phyloP scores from a whole-genome alignment of 2,113 vertebrate genomes.

The Myotis davidii region DNA sequence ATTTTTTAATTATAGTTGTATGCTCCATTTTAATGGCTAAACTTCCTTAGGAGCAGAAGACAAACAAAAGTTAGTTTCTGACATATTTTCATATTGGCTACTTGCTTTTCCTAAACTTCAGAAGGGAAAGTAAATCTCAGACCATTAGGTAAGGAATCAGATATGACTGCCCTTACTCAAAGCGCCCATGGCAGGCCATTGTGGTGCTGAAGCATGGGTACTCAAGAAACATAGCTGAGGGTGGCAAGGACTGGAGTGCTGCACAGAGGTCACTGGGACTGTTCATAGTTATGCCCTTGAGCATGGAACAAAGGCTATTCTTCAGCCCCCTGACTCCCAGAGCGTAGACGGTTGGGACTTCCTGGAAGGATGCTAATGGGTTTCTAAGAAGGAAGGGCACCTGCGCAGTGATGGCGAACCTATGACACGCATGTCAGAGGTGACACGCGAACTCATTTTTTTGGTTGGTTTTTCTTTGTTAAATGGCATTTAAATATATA shows the following conservation, averaged over 20 bases:
- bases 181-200: neutral
- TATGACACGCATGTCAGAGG: too few relatives aligned
- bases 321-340: neutral
- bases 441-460: too few relatives aligned
- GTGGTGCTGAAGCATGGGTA: neutral
- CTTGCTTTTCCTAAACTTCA: constrained; percentile 7
- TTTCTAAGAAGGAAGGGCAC: neutral
- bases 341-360: too few relatives aligned
- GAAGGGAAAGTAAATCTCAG: neutral
- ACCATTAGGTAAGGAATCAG: neutral
- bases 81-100: neutral
- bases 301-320: neutral
- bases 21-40: constrained; percentile 18
- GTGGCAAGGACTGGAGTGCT: neutral
- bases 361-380: neutral
- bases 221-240: neutral
- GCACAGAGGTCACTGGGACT: neutral
- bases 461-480: too few relatives aligned
- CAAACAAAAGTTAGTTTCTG: constrained; percentile 10
- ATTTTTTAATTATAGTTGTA: neutral
- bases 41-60: neutral
- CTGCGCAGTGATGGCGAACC: neutral
- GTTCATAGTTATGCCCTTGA: neutral
- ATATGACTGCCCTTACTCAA: neutral
- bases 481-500: too few relatives aligned